Conservation (phyloP, 2,797 vertebrate species). For the Mormyrus hasselquistii region DNA sequence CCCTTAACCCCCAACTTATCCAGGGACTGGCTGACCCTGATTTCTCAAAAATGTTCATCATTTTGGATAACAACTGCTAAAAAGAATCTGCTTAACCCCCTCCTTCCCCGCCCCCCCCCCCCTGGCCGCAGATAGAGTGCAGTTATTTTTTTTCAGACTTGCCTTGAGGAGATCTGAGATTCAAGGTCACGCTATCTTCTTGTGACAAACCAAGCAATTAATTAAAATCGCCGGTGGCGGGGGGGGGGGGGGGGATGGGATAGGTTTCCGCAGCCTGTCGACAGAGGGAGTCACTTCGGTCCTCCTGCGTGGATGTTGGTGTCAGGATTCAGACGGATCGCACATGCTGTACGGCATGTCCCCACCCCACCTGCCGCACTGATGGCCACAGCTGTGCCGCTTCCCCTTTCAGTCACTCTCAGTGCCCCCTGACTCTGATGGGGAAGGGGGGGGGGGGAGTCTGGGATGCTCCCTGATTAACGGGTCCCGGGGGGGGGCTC, state of each 20-base stretch:
- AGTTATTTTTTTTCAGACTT: neutral
- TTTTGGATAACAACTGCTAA: neutral
- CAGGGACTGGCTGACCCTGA: neutral
- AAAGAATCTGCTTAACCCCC: neutral
- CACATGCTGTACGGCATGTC: neutral
- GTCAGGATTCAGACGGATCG: slow-evolving; percentile 25
- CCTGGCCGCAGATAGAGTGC: neutral
- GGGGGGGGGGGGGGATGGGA: too few species aligned
- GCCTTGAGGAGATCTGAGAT: neutral
- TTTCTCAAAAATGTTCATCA: neutral
- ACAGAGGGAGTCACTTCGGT: neutral
- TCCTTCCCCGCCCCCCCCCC: neutral
- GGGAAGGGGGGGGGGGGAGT: neutral
- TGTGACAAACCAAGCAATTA: neutral
- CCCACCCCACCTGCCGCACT: neutral
- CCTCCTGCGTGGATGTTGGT: slow-evolving; percentile 12
- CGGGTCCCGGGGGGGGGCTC: neutral
- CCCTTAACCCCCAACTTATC: neutral
- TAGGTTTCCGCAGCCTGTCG: neutral
- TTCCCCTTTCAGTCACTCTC: slow-evolving; percentile 22
- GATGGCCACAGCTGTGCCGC: slow-evolving; percentile 36
- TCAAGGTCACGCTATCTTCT: neutral
- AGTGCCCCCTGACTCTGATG: too few species aligned
- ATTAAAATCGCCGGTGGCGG: neutral
- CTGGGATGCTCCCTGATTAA: neutral